phyloP scores from a whole-genome alignment of 2,113 vertebrate species.

The Fukomys damarensis region DNA sequence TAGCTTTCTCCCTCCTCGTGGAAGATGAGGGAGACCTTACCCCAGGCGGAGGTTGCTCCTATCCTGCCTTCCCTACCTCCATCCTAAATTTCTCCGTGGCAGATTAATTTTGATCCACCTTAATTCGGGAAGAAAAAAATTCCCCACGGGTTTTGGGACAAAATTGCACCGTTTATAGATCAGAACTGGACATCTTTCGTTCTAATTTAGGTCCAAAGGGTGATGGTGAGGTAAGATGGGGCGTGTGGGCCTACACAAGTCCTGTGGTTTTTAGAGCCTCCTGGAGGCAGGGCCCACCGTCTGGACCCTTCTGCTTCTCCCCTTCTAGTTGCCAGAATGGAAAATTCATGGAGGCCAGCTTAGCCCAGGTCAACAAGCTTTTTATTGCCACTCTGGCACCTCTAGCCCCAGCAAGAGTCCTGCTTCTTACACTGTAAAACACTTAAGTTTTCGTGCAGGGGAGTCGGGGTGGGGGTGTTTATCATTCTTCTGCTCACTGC shows the following conservation, averaged over 20 bases:
- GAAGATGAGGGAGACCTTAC: not conserved
- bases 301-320: not conserved
- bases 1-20: not conserved
- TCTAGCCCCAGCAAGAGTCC: constrained; percentile 47
- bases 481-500: not conserved
- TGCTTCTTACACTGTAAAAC: constrained; percentile 60
- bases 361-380: constrained; percentile 76
- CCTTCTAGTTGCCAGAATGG: constrained; percentile 62
- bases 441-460: constrained; percentile 23
- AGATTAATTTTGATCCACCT: constrained; percentile 32
- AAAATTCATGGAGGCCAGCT: constrained; percentile 67
- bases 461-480: not conserved
- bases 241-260: not conserved
- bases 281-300: not conserved
- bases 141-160: not conserved
- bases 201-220: not conserved
- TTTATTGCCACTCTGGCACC: constrained; percentile 75
- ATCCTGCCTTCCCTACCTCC: not conserved
- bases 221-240: not conserved
- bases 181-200: not conserved
- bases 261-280: not conserved
- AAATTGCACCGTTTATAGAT: not conserved
- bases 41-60: not conserved
- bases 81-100: not conserved
- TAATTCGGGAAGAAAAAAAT: not conserved